Conservation (phyloP, 2,888 invertebrate genomes). For the Zhengitettix transpicula region DNA sequence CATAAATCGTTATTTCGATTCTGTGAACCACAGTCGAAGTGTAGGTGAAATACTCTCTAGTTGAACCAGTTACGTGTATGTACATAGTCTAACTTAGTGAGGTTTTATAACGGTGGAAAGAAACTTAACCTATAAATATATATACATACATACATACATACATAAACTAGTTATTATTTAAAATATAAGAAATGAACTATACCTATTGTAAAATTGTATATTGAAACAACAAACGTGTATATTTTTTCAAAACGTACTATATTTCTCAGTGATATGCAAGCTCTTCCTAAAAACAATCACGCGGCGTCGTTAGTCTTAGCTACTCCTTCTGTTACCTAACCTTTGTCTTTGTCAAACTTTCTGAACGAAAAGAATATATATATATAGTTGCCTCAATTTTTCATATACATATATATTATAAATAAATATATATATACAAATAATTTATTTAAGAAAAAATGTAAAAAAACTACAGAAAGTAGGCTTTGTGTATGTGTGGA, state of each 20-base stretch:
- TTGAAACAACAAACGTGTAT: constrained; percentile 12
- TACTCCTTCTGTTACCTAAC: background rate
- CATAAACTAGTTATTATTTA: background rate
- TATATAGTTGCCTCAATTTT: no score
- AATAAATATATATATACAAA: no score
- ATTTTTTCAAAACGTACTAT: constrained; percentile 12
- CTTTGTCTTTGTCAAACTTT: background rate
- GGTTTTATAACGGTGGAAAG: background rate
- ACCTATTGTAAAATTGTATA: constrained; percentile 10
- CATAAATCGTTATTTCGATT: no score
- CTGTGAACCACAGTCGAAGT: no score
- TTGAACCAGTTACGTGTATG: background rate
- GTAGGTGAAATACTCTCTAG: background rate
- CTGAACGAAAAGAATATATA: no score
- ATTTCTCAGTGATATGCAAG: constrained; percentile 13
- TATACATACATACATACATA: background rate
- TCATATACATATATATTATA: no score
- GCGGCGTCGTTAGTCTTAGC: background rate
- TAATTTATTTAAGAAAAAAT: no score
- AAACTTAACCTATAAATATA: background rate
- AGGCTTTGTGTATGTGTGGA: no score
- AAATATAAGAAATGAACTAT: constrained; percentile 3
- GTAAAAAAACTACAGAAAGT: no score
- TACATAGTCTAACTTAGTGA: no score
- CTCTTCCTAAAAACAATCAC: constrained; percentile 10